These are phyloP conservation scores for Sebastes vulpes DNA, from an alignment of 2,797 vertebrate genomes.

Conservation along the genomic window DNA sequence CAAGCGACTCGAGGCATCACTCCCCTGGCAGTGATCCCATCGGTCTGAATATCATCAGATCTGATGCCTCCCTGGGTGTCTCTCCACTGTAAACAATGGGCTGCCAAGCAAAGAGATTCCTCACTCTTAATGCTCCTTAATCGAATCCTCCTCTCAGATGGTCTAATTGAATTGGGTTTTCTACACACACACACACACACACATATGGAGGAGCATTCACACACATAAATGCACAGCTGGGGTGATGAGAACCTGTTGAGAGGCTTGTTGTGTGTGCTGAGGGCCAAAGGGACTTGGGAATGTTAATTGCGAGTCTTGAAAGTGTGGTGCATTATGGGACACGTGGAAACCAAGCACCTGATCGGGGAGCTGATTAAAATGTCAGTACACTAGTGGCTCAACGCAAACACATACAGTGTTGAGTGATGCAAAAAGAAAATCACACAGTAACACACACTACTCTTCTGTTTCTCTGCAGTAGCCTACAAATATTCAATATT, in stretches of 20 bases:
- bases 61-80: constrained; percentile 48
- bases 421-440: constrained; percentile 22
- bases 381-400: constrained; percentile 37
- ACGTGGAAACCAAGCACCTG: constrained; percentile 39
- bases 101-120: constrained; percentile 60
- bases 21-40: constrained; percentile 53
- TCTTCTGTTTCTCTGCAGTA: neutral
- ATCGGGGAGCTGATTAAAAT: constrained; percentile 69
- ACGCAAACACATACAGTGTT: neutral
- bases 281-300: constrained; percentile 28
- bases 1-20: constrained; percentile 18
- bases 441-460: neutral
- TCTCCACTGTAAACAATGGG: constrained; percentile 60
- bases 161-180: constrained; percentile 70
- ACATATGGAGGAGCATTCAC: neutral
- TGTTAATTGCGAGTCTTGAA: constrained; percentile 58
- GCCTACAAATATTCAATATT: neutral
- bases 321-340: constrained; percentile 56
- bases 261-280: constrained; percentile 27
- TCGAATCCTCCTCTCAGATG: constrained; percentile 60
- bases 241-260: constrained; percentile 55
- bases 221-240: constrained; percentile 17
- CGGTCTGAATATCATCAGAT: constrained; percentile 63
- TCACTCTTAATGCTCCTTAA: constrained; percentile 59
- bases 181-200: constrained; percentile 31